phyloP scores from a whole-genome alignment of 2,797 vertebrate genomes.

The Calcarius lapponicus region DNA sequence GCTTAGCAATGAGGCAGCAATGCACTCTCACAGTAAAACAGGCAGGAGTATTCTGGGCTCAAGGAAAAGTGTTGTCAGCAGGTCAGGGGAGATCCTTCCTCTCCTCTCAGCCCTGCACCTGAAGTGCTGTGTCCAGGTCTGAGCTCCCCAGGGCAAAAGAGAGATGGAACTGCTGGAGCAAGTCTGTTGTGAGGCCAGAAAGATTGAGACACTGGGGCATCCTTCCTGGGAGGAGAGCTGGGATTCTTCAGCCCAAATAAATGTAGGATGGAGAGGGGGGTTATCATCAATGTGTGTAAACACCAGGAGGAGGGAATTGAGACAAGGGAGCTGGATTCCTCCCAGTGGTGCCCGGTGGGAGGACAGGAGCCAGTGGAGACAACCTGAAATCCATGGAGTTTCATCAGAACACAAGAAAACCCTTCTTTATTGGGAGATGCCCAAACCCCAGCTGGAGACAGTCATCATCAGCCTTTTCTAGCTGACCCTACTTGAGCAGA shows the following conservation, averaged over 20 bases:
- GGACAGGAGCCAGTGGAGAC: background rate
- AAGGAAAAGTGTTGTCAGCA: background rate
- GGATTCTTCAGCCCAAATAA: background rate
- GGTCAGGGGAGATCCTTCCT: background rate
- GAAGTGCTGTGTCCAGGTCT: background rate
- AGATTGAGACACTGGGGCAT: background rate
- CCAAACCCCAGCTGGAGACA: background rate
- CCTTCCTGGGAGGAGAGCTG: background rate
- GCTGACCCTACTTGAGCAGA: background rate
- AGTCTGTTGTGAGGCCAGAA: background rate
- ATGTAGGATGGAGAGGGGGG: fast-evolving
- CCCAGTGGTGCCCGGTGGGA: background rate
- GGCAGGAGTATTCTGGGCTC: background rate
- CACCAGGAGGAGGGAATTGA: background rate
- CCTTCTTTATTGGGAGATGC: background rate
- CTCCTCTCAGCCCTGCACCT: background rate
- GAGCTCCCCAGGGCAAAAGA: background rate
- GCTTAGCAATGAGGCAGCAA: background rate
- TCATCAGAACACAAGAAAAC: background rate
- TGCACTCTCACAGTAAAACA: fast-evolving
- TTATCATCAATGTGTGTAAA: background rate
- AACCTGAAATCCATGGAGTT: background rate
- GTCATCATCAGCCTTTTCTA: background rate
- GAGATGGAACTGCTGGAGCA: background rate
- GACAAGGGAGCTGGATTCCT: background rate